Conservation (phyloP, 2,888 invertebrate genomes). For the Tenthredo mesomela region DNA sequence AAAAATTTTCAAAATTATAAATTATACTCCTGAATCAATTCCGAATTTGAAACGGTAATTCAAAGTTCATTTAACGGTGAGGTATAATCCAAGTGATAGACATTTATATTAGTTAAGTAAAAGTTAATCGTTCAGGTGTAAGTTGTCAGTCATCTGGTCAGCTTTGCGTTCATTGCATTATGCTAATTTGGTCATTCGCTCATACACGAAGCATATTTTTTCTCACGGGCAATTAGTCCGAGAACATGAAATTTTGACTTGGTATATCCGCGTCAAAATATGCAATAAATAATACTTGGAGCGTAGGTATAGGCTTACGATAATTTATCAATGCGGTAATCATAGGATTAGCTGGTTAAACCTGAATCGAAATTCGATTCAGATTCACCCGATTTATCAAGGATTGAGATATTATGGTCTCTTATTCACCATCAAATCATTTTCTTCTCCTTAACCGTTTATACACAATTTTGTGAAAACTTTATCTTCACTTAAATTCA, state of each 20-base stretch:
- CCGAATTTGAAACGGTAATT: neutral
- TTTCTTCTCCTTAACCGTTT: too few relatives aligned
- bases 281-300: neutral
- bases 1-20: neutral
- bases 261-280: neutral
- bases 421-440: too few relatives aligned
- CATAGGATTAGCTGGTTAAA: too few relatives aligned
- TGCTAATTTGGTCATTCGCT: neutral
- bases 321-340: too few relatives aligned
- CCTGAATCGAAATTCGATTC: too few relatives aligned
- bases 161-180: constrained; percentile 2
- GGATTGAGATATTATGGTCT: too few relatives aligned
- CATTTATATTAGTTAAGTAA: neutral
- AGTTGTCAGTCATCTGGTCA: constrained; percentile 7
- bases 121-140: constrained; percentile 22
- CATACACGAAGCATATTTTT: neutral
- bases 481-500: too few relatives aligned
- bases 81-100: neutral
- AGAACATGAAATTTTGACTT: neutral
- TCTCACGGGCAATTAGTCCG: neutral
- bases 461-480: too few relatives aligned
- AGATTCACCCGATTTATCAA: too few relatives aligned
- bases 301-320: too few relatives aligned
- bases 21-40: neutral
- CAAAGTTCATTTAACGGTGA: constrained; percentile 8